Conservation (phyloP, 2,888 invertebrate species). For the Tortrix viridana region DNA sequence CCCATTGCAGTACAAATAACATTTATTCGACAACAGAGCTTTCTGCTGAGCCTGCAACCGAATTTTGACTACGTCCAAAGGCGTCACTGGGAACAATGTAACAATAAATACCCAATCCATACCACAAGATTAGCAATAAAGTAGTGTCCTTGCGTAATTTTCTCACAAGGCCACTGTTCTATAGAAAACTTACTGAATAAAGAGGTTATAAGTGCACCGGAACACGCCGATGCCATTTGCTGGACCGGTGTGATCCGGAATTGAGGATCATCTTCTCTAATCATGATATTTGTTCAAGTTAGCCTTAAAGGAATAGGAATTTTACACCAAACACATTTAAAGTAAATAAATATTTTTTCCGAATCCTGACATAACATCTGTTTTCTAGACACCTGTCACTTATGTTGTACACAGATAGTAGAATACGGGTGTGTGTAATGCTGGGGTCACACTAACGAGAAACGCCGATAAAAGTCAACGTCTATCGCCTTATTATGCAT, state of each 20-base stretch:
- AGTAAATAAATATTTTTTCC: constrained; percentile 9
- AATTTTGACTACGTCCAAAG: constrained; percentile 99
- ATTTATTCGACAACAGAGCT: constrained; percentile 91
- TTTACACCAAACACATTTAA: constrained; percentile 4
- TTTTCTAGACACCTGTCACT: constrained; percentile 6
- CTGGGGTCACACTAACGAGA: too few relatives aligned
- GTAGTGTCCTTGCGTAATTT: not conserved
- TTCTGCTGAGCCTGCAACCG: constrained; percentile 97
- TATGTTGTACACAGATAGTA: not conserved
- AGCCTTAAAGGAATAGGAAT: constrained; percentile 1
- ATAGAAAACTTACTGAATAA: constrained; percentile 88
- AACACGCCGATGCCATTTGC: constrained; percentile 93
- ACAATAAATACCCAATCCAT: not conserved
- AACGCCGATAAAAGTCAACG: too few relatives aligned
- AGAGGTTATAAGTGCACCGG: constrained; percentile 95
- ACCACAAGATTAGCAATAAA: not conserved
- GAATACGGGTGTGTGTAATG: too few relatives aligned
- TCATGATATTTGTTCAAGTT: constrained; percentile 52
- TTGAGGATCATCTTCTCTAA: constrained; percentile 88
- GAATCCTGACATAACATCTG: constrained; percentile 5
- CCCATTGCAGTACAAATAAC: constrained; percentile 98
- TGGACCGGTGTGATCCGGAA: constrained; percentile 91
- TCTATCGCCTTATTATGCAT: too few relatives aligned
- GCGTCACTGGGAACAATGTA: constrained; percentile 90
- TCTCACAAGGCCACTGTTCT: constrained; percentile 8